Evolutionary conservation across 2,113 vertebrate species (phyloP).

Genomic region (Tachuris rubrigastra): DNA sequence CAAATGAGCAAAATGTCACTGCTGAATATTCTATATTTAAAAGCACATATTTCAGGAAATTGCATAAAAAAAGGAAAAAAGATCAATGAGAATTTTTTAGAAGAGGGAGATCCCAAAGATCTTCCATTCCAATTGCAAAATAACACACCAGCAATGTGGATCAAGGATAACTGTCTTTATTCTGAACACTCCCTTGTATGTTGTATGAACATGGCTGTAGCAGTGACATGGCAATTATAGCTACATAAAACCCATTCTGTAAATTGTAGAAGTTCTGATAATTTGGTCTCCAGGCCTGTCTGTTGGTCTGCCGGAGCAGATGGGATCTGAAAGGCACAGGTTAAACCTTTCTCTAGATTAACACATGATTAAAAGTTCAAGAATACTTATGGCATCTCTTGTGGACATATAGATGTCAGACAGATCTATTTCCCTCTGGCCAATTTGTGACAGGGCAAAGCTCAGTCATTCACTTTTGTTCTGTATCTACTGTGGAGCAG

Average conservation of each 20-base stretch:
- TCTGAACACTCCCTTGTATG: background rate
- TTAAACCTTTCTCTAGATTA: background rate
- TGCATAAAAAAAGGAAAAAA: background rate
- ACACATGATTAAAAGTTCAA: background rate
- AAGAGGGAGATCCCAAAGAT: background rate
- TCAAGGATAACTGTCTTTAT: background rate
- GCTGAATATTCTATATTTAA: background rate
- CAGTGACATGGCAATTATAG: background rate
- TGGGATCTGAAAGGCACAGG: background rate
- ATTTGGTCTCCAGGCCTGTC: background rate
- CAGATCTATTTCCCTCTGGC: background rate
- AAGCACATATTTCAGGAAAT: background rate
- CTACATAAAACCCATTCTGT: background rate
- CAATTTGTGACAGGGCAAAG: background rate
- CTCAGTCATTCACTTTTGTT: background rate
- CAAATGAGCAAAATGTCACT: background rate
- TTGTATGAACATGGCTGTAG: background rate
- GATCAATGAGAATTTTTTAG: background rate
- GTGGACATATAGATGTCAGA: accelerated
- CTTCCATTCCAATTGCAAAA: background rate
- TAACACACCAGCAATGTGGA: background rate
- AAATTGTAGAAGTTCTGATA: background rate
- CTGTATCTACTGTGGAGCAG: background rate
- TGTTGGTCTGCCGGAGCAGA: background rate
- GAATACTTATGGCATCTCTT: background rate